Percentiles rank a stretch among this genome's conserved stretches.
phyloP scores from a whole-genome alignment of 1,140 invertebrate species.

The Scaptomyza montana region DNA sequence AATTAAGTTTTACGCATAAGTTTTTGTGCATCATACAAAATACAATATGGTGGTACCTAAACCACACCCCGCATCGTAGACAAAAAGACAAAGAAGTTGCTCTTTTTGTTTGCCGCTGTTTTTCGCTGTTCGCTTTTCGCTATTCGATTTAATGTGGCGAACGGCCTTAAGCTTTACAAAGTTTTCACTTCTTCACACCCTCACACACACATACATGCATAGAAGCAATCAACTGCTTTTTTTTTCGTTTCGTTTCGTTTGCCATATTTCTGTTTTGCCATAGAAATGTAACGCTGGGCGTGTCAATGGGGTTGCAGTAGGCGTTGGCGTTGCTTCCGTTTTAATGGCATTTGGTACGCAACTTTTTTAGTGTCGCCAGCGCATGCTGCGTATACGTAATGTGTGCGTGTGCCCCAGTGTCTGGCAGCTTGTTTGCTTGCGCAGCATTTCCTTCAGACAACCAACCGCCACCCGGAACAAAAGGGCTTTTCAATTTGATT shows the following conservation, averaged over 20 bases:
- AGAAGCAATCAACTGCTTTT: slow-evolving; percentile 40
- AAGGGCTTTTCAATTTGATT: slow-evolving; percentile 64
- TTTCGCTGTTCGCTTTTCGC: neutral
- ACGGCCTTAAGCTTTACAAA: slow-evolving; percentile 47
- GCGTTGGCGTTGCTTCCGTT: slow-evolving; percentile 64
- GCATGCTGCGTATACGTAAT: slow-evolving; percentile 73
- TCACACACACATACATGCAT: slow-evolving; percentile 35
- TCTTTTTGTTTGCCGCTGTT: too few relatives aligned
- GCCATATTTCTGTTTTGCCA: slow-evolving; percentile 49
- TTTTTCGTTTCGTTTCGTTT: slow-evolving; percentile 34
- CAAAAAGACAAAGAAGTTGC: slow-evolving; percentile 11
- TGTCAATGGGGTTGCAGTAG: slow-evolving; percentile 37
- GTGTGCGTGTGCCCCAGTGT: slow-evolving; percentile 11
- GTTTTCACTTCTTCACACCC: slow-evolving; percentile 55
- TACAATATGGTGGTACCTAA: neutral
- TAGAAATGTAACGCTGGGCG: slow-evolving; percentile 53
- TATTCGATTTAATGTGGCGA: slow-evolving; percentile 10
- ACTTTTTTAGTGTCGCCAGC: slow-evolving; percentile 55
- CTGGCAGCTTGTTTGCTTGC: slow-evolving; percentile 53
- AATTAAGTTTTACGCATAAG: slow-evolving; percentile 68
- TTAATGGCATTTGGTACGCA: slow-evolving; percentile 69
- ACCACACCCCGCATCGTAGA: too few relatives aligned
- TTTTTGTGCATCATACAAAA: slow-evolving; percentile 70
- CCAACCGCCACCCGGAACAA: slow-evolving; percentile 25
- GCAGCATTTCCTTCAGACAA: slow-evolving; percentile 47